Evolutionary conservation across 2,888 invertebrate species (phyloP), one percentile per base, ranked within the genome.

Genomic region (Cryptosula pallasiana): DNA sequence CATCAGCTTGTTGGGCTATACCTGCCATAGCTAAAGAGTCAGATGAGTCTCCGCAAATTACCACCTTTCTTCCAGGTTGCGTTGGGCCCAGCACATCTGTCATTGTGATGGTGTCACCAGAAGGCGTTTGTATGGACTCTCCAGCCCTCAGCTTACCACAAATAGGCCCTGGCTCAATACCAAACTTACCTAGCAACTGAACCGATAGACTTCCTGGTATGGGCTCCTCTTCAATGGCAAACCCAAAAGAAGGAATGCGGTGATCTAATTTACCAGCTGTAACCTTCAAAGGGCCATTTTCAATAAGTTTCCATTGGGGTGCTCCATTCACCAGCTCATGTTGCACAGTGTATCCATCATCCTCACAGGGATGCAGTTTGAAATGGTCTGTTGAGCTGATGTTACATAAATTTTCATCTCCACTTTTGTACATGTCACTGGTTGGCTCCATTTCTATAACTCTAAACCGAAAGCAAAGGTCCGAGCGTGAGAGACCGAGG

Each of bases 41-140:
- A 35, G 77, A 78, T 20, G 85, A 84, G 74, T 86, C 86, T n/a
- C 86, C 86, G 69, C 84, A 75, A 36, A 86, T 81, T 1, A 82
- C 81, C 16, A 86, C 71, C 74, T 82, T 83, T 45, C 83, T 76
- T 5, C 86, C 86, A 29, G 78, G 79, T 63, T 78, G 76, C 0
- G 78, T 73, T 23, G 81, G 79, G 1, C 84, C 84, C 9, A 85
- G 23, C 1, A 84, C 84, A 72, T 81, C 79, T 35, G n/a, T 9
- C 25, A 54, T 27, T 25, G 70, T 71, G 32, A 71, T 20, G 13
- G 20, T 2, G 2, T 27, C 23, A 32, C 85, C 85, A 76, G 76
- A 75, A n/a, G 78, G 79, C 32, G 79, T 72, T 0, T 74, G 78
- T n/a, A 86, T 77, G 57, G 77, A 55, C 72, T 82, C 74, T 20